These are phyloP conservation scores for Synchiropus splendidus DNA, from an alignment of 2,113 vertebrate species.

Conservation along the genomic window DNA sequence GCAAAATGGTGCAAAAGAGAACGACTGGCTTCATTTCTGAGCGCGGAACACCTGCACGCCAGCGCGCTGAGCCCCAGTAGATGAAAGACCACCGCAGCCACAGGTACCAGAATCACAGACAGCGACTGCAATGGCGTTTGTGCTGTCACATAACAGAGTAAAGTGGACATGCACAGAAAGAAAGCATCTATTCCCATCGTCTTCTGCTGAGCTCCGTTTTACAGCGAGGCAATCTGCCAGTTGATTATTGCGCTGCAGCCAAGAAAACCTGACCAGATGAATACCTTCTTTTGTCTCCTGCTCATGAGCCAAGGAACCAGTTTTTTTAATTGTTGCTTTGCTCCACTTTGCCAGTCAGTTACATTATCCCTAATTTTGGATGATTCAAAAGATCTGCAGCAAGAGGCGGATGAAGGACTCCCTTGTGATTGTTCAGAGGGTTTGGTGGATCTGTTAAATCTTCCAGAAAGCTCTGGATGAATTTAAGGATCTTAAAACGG, in stretches of 20 bases:
- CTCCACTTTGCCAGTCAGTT: slow-evolving; percentile 38
- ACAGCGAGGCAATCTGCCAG: slow-evolving; percentile 16
- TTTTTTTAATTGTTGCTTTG: slow-evolving; percentile 51
- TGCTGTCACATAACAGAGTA: slow-evolving; percentile 6
- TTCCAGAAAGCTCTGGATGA: too few relatives aligned
- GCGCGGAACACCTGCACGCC: slow-evolving; percentile 3
- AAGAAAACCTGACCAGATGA: slow-evolving; percentile 40
- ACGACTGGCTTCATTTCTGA: slow-evolving; percentile 24
- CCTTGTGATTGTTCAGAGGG: too few relatives aligned
- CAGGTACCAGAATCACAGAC: slow-evolving; percentile 66
- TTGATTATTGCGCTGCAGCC: slow-evolving; percentile 38
- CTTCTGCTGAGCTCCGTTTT: not conserved
- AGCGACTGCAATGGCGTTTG: slow-evolving; percentile 44
- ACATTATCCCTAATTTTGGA: slow-evolving; percentile 60
- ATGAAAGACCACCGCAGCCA: slow-evolving; percentile 45
- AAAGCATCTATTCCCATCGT: too few relatives aligned
- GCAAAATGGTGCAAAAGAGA: slow-evolving; percentile 48
- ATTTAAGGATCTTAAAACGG: too few relatives aligned
- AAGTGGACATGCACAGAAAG: too few relatives aligned
- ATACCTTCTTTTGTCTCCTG: slow-evolving; percentile 35
- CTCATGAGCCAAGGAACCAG: slow-evolving; percentile 32
- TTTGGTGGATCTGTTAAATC: too few relatives aligned
- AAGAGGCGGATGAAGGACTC: slow-evolving; percentile 5
- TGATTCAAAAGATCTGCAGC: slow-evolving; percentile 50
- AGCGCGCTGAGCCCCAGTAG: slow-evolving; percentile 8